phyloP scores from a whole-genome alignment of 2,888 invertebrate species.

The Coleophora flavipennella region DNA sequence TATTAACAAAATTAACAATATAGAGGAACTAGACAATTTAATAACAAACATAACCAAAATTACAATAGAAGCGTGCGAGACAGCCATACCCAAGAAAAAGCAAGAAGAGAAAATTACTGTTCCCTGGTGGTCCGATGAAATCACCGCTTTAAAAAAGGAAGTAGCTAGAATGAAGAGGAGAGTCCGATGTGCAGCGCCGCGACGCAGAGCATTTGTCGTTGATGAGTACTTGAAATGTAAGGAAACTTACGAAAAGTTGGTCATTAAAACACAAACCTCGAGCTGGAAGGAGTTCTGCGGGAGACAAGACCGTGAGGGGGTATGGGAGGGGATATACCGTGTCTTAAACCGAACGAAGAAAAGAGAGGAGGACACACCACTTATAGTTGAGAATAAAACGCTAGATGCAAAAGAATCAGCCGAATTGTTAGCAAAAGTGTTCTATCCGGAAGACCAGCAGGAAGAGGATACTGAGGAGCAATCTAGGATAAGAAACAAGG shows the following conservation, averaged over 20 bases:
- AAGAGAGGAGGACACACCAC: not conserved
- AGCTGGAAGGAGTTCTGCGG: not conserved
- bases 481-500: too few species aligned
- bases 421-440: not conserved
- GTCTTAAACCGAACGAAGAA: not conserved
- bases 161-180: not conserved
- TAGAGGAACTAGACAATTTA: not conserved
- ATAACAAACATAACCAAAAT: not conserved
- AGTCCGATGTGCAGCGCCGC: not conserved
- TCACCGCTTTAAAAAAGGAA: not conserved
- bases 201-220: constrained; percentile 5
- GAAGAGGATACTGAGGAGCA: too few species aligned
- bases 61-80: not conserved
- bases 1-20: too few species aligned
- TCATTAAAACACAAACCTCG: not conserved
- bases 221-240: not conserved
- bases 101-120: too few species aligned
- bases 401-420: not conserved
- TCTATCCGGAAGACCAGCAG: too few species aligned
- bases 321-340: not conserved
- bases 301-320: not conserved
- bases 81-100: not conserved
- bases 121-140: not conserved
- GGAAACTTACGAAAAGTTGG: not conserved
- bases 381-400: not conserved